Base-by-base conservation (phyloP, 2,888 invertebrate genomes). In the Apodemia hepburni region DNA sequence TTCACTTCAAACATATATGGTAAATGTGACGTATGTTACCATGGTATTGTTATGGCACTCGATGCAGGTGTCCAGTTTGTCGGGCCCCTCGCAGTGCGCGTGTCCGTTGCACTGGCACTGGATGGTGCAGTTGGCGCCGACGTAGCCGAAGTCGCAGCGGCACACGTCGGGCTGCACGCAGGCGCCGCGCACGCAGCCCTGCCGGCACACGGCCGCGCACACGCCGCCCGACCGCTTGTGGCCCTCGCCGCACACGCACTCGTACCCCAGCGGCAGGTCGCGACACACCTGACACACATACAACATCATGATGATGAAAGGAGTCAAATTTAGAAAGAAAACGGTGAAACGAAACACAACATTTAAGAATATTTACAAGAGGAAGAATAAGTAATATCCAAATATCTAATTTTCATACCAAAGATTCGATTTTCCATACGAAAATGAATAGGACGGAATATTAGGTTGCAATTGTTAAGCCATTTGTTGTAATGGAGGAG, bases 31-130 rank as follows among this genome's bases (percentile, higher is more conserved):
- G 38, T 38, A 38, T 11, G 11, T 76, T 78, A 95, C 95, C 96
- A 96, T 96, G 2, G 98, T 98, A 77, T 98, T 97, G 79, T 98
- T 98, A 76, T 95, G 95, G 78, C 98, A 98, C 80, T 95, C 92
- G 47, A 95, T 86, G 78, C 98, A 98, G 66, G 93, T 93, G 77
- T 96, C 95, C 66, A 97, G 92, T 74, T 95, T 95, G 78, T 97
- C 96, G 8, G 97, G 97, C 0, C 97, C 97, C 74, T 94, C 95
- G 81, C 98, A 99, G 80, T 98, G 94, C 64, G 98, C 96, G 86
- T 98, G 98, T 0, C 98, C 98, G 81, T 98, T 98, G 82, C 98
- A 99, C 80, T 97, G 95, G 81, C 98, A 98, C 84, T 97, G 97
- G 68, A 97, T 97, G 72, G 97, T 97, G 82, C 98, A 99, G 89